phyloP scores from a whole-genome alignment of 2,888 invertebrate genomes.

The Octonoba sinensis region DNA sequence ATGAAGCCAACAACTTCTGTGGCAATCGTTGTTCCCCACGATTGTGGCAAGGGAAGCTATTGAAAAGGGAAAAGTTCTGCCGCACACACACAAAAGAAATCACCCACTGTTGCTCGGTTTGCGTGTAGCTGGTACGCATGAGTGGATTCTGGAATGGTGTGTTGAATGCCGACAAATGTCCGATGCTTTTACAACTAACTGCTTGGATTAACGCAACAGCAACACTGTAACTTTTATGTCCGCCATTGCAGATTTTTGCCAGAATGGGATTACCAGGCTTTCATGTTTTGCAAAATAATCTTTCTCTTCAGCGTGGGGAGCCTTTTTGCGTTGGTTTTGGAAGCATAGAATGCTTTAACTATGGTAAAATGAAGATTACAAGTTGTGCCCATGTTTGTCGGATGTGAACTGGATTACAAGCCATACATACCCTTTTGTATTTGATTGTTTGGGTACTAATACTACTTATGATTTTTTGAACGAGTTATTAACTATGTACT shows the following conservation, averaged over 20 bases:
- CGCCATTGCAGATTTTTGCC: slow-evolving; percentile 8
- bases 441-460: background rate
- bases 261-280: slow-evolving; percentile 40
- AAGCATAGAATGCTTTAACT: slow-evolving; percentile 22
- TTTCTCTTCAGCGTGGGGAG: slow-evolving; percentile 2
- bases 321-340: slow-evolving; percentile 18
- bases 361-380: slow-evolving; percentile 49
- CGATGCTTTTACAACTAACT: slow-evolving; percentile 33
- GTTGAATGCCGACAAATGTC: slow-evolving; percentile 17
- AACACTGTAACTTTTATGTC: slow-evolving; percentile 22
- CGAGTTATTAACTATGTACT: background rate
- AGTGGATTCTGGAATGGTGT: slow-evolving; percentile 30
- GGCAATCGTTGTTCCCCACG: slow-evolving; percentile 5
- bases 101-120: slow-evolving; percentile 41
- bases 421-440: background rate
- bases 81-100: slow-evolving; percentile 1
- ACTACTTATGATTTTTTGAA: slow-evolving; percentile 6
- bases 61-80: too few relatives aligned
- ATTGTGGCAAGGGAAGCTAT: too few relatives aligned
- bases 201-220: slow-evolving; percentile 12
- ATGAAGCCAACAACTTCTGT: slow-evolving; percentile 7
- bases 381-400: slow-evolving; percentile 32
- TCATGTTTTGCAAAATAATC: slow-evolving; percentile 26
- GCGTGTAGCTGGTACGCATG: slow-evolving; percentile 43
- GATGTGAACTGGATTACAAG: slow-evolving; percentile 43